These are phyloP conservation scores for Cairina moschata DNA, from an alignment of 2,113 vertebrate species.

Conservation along the genomic window DNA sequence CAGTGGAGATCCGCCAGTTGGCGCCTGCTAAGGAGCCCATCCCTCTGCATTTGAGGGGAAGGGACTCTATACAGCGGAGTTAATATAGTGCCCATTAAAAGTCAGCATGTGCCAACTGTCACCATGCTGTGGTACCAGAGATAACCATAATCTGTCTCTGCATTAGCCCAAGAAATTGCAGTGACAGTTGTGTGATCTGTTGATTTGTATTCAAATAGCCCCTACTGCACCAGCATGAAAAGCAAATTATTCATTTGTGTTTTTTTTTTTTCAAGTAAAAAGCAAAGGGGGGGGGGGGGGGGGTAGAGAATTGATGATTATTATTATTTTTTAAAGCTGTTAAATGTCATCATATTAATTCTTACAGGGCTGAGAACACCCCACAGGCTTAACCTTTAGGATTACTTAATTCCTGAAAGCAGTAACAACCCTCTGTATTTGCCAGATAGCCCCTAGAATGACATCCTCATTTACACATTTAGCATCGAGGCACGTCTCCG, in stretches of 20 bases:
- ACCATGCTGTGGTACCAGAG: not conserved
- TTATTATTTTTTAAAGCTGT: not conserved
- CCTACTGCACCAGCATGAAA: not conserved
- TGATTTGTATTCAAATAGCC: not conserved
- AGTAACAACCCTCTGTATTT: not conserved
- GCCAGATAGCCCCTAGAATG: not conserved
- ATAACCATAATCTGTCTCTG: not conserved
- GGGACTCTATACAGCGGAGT: not conserved
- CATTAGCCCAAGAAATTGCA: not conserved
- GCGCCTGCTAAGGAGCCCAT: not conserved
- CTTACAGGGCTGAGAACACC: conserved; percentile 28
- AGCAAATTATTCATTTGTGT: not conserved
- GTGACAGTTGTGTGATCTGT: not conserved
- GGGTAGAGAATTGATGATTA: not conserved
- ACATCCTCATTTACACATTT: not conserved
- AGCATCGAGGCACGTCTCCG: fast-evolving
- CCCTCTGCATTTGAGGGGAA: not conserved
- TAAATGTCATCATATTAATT: conserved; percentile 63
- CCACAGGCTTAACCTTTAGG: conserved; percentile 59
- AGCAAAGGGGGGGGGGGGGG: not conserved
- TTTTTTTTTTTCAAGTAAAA: not conserved
- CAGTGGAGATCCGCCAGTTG: not conserved
- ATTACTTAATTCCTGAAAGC: conserved; percentile 17
- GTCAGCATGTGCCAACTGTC: not conserved
- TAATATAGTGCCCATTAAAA: not conserved